These are phyloP conservation scores for Cyphomyrmex costatus DNA, from an alignment of 1,140 invertebrate genomes.

Conservation along the genomic window DNA sequence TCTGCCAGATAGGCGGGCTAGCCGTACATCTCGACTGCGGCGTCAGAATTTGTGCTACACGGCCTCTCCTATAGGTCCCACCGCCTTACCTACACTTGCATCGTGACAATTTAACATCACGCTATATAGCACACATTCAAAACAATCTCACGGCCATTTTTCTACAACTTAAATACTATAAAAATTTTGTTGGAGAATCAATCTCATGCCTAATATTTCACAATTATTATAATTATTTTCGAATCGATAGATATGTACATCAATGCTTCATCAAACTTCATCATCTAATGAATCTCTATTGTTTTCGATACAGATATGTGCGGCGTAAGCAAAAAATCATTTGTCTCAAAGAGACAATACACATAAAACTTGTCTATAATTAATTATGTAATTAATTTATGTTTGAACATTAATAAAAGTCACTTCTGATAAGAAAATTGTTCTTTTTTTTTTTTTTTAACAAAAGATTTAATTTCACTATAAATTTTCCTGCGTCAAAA, in stretches of 20 bases:
- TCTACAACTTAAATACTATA: not conserved
- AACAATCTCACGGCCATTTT: not conserved
- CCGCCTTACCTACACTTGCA: constrained; percentile 20
- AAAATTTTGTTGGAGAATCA: too few species aligned
- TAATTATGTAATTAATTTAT: too few species aligned
- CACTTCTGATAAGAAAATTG: not conserved
- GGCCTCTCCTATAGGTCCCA: constrained; percentile 3
- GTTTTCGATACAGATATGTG: not conserved
- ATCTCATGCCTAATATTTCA: not conserved
- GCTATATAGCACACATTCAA: not conserved
- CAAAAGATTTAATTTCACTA: not conserved
- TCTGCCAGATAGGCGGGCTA: constrained; percentile 66
- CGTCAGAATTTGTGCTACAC: constrained; percentile 64
- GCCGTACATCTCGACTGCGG: constrained; percentile 58
- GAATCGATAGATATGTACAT: not conserved
- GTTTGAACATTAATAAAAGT: not conserved
- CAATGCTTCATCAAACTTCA: not conserved
- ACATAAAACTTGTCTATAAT: not conserved
- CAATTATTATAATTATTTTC: not conserved
- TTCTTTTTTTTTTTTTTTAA: too few species aligned
- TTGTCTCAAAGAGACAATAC: not conserved
- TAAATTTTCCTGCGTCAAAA: not conserved
- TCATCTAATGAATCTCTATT: not conserved
- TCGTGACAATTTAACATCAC: not conserved
- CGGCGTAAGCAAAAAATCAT: not conserved